Evolutionary conservation across 2,113 vertebrate genomes (phyloP).

Genomic region (Hymenochirus boettgeri): DNA sequence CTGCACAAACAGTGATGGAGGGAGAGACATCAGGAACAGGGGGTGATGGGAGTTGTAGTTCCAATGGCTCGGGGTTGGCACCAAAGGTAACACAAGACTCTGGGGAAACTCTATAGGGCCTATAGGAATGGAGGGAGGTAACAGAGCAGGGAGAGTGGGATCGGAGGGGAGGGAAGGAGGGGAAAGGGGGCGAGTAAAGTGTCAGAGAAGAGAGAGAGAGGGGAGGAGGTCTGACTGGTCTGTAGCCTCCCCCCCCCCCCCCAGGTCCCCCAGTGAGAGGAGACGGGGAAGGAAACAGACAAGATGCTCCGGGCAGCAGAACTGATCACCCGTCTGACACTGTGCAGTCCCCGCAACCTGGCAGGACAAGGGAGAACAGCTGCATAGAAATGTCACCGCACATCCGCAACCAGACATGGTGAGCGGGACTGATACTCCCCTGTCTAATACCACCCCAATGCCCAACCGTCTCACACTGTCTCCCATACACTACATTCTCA

Average conservation of each 20-base stretch:
- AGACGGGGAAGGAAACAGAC: not conserved
- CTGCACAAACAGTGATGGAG: not conserved
- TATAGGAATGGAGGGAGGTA: not conserved
- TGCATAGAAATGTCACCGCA: slow-evolving; percentile 17
- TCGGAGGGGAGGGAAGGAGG: not conserved
- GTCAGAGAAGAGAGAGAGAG: too few relatives aligned
- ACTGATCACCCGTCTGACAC: slow-evolving; percentile 2
- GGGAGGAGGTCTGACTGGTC: not conserved
- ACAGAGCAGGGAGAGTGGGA: slow-evolving; percentile 17
- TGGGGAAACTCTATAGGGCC: not conserved
- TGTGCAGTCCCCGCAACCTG: not conserved
- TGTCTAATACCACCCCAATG: not conserved
- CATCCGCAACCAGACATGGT: slow-evolving; percentile 29
- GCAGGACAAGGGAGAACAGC: slow-evolving; percentile 6
- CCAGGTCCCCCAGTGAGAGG: slow-evolving; percentile 30
- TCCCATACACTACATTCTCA: not conserved
- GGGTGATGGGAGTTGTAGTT: too few relatives aligned
- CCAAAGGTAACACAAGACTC: not conserved
- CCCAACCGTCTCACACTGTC: not conserved
- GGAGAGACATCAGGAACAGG: too few relatives aligned
- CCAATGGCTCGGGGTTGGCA: too few relatives aligned
- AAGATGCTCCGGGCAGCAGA: slow-evolving; percentile 1
- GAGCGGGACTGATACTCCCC: slow-evolving; percentile 12
- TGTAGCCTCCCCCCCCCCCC: slow-evolving; percentile 1
- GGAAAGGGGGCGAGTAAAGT: not conserved